Conservation (phyloP, 1,140 invertebrate species). For the Melipona quadrifasciata region DNA sequence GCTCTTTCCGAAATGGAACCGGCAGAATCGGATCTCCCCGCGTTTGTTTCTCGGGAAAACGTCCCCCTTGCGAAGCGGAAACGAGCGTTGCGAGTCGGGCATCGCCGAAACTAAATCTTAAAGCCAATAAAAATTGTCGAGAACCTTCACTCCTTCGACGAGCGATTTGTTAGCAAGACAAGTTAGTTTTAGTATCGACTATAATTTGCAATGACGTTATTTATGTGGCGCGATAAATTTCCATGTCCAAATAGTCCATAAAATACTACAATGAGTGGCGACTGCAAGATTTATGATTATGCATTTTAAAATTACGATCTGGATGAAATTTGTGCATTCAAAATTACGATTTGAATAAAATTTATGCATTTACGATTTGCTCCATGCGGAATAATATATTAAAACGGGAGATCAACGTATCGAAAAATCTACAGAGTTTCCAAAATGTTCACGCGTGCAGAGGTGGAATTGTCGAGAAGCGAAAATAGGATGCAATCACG, state of each 20-base stretch:
- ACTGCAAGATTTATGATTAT: no score
- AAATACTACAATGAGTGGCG: no score
- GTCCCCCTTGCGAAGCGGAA: not conserved
- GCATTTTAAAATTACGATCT: no score
- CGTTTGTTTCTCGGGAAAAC: not conserved
- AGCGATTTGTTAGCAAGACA: not conserved
- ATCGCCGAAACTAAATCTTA: not conserved
- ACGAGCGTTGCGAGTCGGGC: not conserved
- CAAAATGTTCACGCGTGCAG: conserved; percentile 8
- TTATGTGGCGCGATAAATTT: no score
- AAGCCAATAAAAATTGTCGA: not conserved
- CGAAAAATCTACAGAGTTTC: conserved; percentile 10
- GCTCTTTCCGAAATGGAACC: not conserved
- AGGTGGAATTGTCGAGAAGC: not conserved
- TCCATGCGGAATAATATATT: not conserved
- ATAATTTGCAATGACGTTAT: no score
- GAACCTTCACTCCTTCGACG: not conserved
- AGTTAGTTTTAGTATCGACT: no score
- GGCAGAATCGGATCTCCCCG: not conserved
- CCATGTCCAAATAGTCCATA: no score
- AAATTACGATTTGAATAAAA: no score
- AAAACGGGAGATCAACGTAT: not conserved
- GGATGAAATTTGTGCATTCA: no score
- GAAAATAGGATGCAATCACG: conserved; percentile 2
- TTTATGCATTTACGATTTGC: no score